These are phyloP conservation scores for Monopis laevigella DNA, from an alignment of 2,888 invertebrate species.

Conservation along the genomic window DNA sequence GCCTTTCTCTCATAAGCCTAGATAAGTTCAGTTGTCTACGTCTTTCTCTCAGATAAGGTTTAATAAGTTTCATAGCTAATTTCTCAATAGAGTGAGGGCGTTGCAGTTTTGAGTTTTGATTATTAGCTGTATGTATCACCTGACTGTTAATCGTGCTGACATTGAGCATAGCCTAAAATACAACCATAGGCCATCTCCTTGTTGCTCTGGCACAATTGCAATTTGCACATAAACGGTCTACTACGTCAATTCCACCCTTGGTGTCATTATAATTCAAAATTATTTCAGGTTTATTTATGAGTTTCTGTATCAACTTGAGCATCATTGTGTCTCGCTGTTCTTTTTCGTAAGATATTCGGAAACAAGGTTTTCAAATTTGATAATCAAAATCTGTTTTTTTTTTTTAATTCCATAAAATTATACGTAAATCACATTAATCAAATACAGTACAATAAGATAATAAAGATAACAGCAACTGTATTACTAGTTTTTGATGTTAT, in stretches of 20 bases:
- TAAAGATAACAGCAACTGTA: too few relatives aligned
- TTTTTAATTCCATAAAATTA: slow-evolving; percentile 2
- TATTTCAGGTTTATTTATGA: slow-evolving; percentile 21
- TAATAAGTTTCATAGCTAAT: neutral
- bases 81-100: neutral
- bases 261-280: slow-evolving; percentile 21
- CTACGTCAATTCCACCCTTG: slow-evolving; percentile 19
- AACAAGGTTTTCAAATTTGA: slow-evolving; percentile 7
- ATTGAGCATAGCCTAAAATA: neutral
- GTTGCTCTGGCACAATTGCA: slow-evolving; percentile 18
- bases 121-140: too few relatives aligned
- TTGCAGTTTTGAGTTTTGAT: too few relatives aligned
- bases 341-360: slow-evolving; percentile 16
- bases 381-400: slow-evolving; percentile 7
- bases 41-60: neutral
- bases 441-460: too few relatives aligned
- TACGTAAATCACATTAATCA: too few relatives aligned
- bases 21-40: neutral
- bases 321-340: slow-evolving; percentile 22
- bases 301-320: slow-evolving; percentile 20
- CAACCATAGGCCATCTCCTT: slow-evolving; percentile 14
- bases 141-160: too few relatives aligned
- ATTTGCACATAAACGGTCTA: slow-evolving; percentile 19
- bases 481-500: too few relatives aligned
- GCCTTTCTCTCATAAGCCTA: neutral